phyloP scores from a whole-genome alignment of 2,888 invertebrate species.

The Antitype chi region DNA sequence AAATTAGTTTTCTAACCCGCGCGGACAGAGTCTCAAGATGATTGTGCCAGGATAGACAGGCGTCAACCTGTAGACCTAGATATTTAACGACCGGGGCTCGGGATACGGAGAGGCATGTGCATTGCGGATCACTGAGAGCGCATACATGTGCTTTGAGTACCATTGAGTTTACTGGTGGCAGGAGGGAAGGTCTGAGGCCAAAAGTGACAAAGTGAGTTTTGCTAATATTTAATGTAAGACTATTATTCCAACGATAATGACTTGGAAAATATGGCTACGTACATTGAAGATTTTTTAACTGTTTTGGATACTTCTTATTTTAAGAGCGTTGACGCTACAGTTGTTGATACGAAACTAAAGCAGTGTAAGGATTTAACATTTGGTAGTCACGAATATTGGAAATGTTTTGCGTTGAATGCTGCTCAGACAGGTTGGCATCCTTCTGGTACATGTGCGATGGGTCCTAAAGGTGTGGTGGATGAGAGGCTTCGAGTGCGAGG shows the following conservation, averaged over 20 bases:
- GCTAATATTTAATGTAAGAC: too few relatives aligned
- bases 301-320: constrained; percentile 84
- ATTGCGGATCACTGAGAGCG: too few relatives aligned
- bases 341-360: constrained; percentile 64
- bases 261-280: constrained; percentile 79
- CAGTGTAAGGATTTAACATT: constrained; percentile 42
- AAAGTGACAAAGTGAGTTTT: too few relatives aligned
- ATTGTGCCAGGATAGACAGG: too few relatives aligned
- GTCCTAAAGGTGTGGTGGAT: constrained; percentile 66
- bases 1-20: too few relatives aligned
- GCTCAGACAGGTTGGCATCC: constrained; percentile 49
- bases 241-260: constrained; percentile 88
- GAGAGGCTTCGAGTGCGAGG: constrained; percentile 82
- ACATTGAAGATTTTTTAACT: constrained; percentile 74
- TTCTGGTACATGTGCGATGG: constrained; percentile 64
- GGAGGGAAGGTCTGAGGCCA: too few relatives aligned
- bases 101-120: too few relatives aligned
- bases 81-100: too few relatives aligned
- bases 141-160: too few relatives aligned
- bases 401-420: constrained; percentile 54
- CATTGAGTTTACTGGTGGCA: too few relatives aligned
- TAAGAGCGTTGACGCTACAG: constrained; percentile 66
- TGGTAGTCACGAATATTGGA: constrained; percentile 40
- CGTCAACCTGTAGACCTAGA: too few relatives aligned
- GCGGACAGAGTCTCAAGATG: too few relatives aligned